A percentile compares a stretch with the other conserved stretches of the same genome.
phyloP scores from a whole-genome alignment of 2,797 vertebrate genomes.

The Characodon lateralis region DNA sequence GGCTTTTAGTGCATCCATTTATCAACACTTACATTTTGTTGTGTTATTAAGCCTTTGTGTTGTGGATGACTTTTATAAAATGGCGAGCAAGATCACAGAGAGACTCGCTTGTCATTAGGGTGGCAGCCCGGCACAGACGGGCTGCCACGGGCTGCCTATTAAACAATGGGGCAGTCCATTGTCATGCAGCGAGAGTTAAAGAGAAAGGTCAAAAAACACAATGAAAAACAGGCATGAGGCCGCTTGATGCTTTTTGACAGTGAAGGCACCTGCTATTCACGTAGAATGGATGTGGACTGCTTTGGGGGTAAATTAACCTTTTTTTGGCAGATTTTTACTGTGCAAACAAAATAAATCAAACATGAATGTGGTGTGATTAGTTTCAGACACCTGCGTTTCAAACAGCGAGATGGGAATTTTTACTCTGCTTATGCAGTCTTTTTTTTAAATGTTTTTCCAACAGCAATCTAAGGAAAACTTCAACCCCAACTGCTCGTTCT shows the following conservation, averaged over 20 bases:
- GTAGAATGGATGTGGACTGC: constrained; percentile 29
- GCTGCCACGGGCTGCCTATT: no score
- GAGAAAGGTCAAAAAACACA: constrained; percentile 64
- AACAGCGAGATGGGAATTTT: not conserved
- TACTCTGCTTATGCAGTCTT: constrained; percentile 6
- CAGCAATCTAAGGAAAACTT: constrained; percentile 98
- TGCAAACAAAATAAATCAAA: constrained; percentile 12
- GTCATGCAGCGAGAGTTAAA: constrained; percentile 65
- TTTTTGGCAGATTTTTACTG: constrained; percentile 16
- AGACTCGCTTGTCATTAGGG: constrained; percentile 48
- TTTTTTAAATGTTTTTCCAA: not conserved
- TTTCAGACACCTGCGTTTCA: constrained; percentile 4
- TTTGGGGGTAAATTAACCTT: not conserved
- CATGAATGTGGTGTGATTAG: constrained; percentile 21
- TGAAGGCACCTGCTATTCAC: constrained; percentile 48
- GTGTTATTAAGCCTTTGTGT: constrained; percentile 22
- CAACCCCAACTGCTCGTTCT: constrained; percentile 98
- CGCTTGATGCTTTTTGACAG: constrained; percentile 39
- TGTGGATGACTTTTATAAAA: constrained; percentile 58
- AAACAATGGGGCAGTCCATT: constrained; percentile 64
- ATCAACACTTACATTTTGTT: constrained; percentile 55
- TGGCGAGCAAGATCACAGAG: constrained; percentile 49
- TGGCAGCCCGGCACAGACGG: constrained; percentile 32
- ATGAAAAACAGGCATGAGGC: constrained; percentile 41
- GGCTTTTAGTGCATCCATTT: constrained; percentile 49